Base-by-base conservation (phyloP, 1,140 invertebrate species). In the Calycopis cecrops region DNA sequence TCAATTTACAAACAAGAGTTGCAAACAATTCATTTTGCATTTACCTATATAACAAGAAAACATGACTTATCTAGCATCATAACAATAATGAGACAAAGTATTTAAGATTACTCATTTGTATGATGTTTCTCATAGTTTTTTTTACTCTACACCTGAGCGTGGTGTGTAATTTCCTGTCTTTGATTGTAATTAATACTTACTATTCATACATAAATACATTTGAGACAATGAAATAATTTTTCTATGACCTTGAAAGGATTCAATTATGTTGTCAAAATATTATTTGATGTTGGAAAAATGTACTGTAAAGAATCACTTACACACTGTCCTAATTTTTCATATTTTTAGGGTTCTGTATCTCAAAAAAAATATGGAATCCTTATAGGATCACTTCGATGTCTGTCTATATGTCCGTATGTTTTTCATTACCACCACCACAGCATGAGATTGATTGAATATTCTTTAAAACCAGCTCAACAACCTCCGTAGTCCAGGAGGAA, bases 101-200 rank as follows among this genome's bases (percentile, higher is more conserved):
- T 44, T 44, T 17, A 18, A 44, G 12, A 44, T 44, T 44, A 44
- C 40, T 44, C 40, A 44, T 44, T 44, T 44, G 14, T 16, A 44
- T 44, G 4, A 9, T 44, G 10, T 17, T 44, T 44, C 40, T 44
- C 40, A 44, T 18, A 44, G 40, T 44, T 44, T 44, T 44, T 28
- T 44, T 44, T 37, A 44, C 40, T 9, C 40, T 44, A 44, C 14
- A 44, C 40, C 40, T 44, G 40, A 44, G 16, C 14, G 14, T 16
- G 12, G 6, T 28, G 21, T 28, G 21, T 16, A 17, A 16, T 44
- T 44, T 44, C 40, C 40, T 44, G 40, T 17, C 14, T 44, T 44
- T 44, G 40, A 16, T 16, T 44, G 11, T 37, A 28, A 28, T 28
- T 28, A 37, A 44, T 44, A 44, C 14, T 44, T 44, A 44, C 40